A percentile compares a stretch with the other conserved stretches of the same genome.
Evolutionary conservation across 2,113 vertebrate genomes (phyloP).

Genomic region (Vombatus ursinus): DNA sequence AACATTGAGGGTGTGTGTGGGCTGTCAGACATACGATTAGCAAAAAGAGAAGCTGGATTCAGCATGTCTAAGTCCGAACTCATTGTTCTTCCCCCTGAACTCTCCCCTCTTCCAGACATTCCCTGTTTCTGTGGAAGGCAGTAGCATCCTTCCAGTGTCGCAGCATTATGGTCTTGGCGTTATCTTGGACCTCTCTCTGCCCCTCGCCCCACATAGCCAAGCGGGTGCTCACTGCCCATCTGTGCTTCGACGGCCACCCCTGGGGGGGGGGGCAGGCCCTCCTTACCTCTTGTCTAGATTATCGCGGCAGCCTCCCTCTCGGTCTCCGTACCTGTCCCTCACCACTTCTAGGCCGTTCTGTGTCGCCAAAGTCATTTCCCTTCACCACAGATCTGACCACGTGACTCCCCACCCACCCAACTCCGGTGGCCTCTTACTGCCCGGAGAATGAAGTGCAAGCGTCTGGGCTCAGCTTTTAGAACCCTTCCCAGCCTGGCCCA

Average conservation of each 20-base stretch:
- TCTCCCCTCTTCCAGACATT: neutral
- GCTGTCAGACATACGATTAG: slow-evolving; percentile 44
- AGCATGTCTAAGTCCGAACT: too few species aligned
- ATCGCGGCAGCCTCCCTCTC: too few species aligned
- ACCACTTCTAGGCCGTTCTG: neutral
- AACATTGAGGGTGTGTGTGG: slow-evolving; percentile 37
- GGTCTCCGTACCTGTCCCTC: neutral
- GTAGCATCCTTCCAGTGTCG: too few species aligned
- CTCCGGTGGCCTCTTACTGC: neutral
- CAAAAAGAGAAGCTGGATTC: neutral
- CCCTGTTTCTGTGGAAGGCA: neutral
- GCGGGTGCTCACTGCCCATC: too few species aligned
- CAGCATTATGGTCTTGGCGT: neutral
- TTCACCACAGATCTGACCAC: neutral
- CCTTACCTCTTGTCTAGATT: neutral
- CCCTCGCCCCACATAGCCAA: neutral
- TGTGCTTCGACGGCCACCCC: too few species aligned
- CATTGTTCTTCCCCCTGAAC: neutral
- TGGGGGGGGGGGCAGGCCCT: neutral
- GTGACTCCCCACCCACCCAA: neutral
- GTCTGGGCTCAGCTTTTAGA: too few species aligned
- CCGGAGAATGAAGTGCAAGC: neutral
- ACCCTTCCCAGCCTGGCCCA: neutral
- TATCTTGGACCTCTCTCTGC: neutral
- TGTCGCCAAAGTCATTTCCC: too few species aligned